A percentile compares a stretch with the other conserved stretches of the same genome.
Evolutionary conservation across 2,113 vertebrate species (phyloP).

Genomic region (Strix aluco): DNA sequence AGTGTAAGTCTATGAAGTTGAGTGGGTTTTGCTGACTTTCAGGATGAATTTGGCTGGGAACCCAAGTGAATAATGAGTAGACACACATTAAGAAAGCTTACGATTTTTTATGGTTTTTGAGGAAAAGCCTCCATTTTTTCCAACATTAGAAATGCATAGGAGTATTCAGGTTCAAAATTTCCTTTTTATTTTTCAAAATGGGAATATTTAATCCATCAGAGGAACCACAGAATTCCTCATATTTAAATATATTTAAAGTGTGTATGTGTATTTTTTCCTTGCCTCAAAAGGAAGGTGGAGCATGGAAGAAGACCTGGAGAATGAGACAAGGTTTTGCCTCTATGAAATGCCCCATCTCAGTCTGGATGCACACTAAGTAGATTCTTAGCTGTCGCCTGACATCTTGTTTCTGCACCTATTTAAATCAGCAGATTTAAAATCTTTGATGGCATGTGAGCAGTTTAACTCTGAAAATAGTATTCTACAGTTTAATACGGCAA

Average conservation of each 20-base stretch:
- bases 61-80: neutral
- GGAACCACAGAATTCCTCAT: neutral
- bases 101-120: neutral
- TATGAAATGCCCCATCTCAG: neutral
- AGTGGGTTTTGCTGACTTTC: constrained; percentile 20
- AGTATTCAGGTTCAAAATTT: neutral
- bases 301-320: neutral
- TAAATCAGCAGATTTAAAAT: neutral
- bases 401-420: neutral
- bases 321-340: neutral
- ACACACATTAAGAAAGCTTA: neutral
- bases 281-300: neutral
- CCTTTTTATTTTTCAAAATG: neutral
- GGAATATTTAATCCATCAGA: neutral
- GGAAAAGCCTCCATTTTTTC: neutral
- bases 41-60: neutral
- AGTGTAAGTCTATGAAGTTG: neutral
- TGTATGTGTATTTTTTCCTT: neutral
- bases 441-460: neutral
- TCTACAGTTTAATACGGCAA: neutral
- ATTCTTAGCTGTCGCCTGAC: neutral
- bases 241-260: neutral
- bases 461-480: neutral
- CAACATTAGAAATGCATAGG: neutral
- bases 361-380: neutral